phyloP scores from a whole-genome alignment of 92 coral and sea anemone genomes.

The Phenganax marumi region DNA sequence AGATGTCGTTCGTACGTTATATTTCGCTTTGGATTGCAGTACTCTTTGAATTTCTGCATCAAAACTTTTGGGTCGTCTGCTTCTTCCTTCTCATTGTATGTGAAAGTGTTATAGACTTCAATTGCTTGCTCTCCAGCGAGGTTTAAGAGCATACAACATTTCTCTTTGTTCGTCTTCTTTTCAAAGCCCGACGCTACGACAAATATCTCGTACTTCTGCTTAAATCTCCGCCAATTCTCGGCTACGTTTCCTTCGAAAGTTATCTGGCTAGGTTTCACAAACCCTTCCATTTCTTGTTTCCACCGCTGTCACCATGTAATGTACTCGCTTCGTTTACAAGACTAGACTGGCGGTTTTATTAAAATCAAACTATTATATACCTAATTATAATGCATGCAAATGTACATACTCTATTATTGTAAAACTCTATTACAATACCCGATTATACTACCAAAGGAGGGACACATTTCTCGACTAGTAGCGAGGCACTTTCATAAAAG shows the following conservation, averaged over 20 bases:
- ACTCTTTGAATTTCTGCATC: constrained; percentile 14
- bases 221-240: constrained; percentile 12
- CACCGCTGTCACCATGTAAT: background rate
- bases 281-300: background rate
- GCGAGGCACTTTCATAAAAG: too few species aligned
- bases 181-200: background rate
- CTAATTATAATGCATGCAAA: too few species aligned
- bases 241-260: constrained; percentile 7
- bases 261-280: background rate
- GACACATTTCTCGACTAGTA: too few species aligned
- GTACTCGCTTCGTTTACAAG: too few species aligned
- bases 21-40: constrained; percentile 20
- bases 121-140: constrained; percentile 16
- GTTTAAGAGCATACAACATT: background rate
- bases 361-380: too few species aligned
- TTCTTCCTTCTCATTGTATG: constrained; percentile 2
- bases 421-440: too few species aligned
- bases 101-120: constrained; percentile 23
- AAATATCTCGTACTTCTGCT: constrained; percentile 2
- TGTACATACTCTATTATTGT: too few species aligned
- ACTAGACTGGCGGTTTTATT: too few species aligned
- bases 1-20: constrained; percentile 30
- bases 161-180: background rate
- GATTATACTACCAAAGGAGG: too few species aligned
- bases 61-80: background rate